These are phyloP conservation scores for Pavo muticus DNA, from an alignment of 2,113 vertebrate genomes.

Conservation along the genomic window DNA sequence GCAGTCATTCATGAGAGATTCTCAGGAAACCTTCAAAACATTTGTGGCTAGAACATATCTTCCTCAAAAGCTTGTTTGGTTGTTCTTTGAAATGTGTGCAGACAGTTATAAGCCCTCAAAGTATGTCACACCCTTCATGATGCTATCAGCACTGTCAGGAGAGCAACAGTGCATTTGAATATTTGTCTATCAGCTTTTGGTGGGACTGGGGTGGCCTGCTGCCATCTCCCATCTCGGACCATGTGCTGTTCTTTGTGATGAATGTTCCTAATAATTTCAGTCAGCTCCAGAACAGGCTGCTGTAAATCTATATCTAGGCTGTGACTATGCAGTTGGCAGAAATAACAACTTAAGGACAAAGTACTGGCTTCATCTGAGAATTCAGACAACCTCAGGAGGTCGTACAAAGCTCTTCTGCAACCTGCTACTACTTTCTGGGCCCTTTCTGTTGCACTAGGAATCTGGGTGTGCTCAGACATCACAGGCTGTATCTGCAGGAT, in stretches of 20 bases:
- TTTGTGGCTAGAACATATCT: slow-evolving; percentile 50
- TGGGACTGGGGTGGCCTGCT: slow-evolving; percentile 21
- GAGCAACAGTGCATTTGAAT: slow-evolving; percentile 54
- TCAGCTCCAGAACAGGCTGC: not conserved
- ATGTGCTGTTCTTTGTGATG: not conserved
- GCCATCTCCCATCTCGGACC: slow-evolving; percentile 47
- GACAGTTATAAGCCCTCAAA: slow-evolving; percentile 56
- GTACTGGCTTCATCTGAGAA: not conserved
- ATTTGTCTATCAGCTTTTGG: slow-evolving; percentile 62
- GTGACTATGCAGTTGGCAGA: not conserved
- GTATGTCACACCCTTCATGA: slow-evolving; percentile 49
- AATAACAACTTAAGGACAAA: not conserved
- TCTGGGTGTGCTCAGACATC: not conserved
- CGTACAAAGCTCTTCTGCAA: not conserved
- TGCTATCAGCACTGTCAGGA: slow-evolving; percentile 58
- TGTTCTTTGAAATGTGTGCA: slow-evolving; percentile 55
- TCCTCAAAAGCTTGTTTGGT: slow-evolving; percentile 23
- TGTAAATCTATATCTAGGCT: not conserved
- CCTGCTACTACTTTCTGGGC: not conserved
- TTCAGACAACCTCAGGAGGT: not conserved
- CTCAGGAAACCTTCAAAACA: slow-evolving; percentile 66
- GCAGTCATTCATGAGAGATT: slow-evolving; percentile 38
- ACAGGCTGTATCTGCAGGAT: not conserved
- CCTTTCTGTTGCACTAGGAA: not conserved
- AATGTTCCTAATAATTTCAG: slow-evolving; percentile 11